Evolutionary conservation across 2,888 invertebrate species (phyloP), one percentile per base, ranked within the genome.

Genomic region (Xestobium rufovillosum): DNA sequence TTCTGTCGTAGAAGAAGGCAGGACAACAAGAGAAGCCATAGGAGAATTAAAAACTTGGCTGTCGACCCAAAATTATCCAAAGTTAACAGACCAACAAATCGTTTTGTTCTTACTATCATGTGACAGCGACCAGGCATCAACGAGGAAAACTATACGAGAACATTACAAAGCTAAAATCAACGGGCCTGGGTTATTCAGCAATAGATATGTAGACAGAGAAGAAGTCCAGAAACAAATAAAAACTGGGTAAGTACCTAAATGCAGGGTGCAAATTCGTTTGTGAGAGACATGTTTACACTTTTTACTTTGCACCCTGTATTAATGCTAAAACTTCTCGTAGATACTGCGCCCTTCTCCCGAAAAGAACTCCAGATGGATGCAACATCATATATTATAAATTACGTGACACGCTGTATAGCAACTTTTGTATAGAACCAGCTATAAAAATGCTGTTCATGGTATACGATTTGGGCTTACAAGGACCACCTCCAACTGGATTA

Each of bases 31-130:
- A 14, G 43, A 48, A 19, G 50, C 54, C 33, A 48, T 66, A 10
- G 51, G 55, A 11, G 47, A 47, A n/a, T 42, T 63, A 9, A 51
- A 51, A 37, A 38, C 48, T 43, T 63, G 60, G 59, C 36, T 57
- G 35, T 27, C 27, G 39, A 30, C 46, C 31, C 44, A 42, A n/a
- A 42, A 45, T 10, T 47, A 61, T 15, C 64, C 65, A 0, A 31
- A 42, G 14, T 39, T 63, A 50, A 70, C 71, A 17, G 71, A 76
- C 46, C 76, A 79, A 59, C 78, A 79, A 57, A 64, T 81, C 36
- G 69, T 76, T 16, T 59, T 78, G 27, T 82, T 82, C 54, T 71
- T 78, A 47, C 70, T 79, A 51, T 78, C 80, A 31, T 80, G 80
- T 58, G 71, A 75, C 41, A 75, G 71, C 37, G 67, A 76, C 26